Evolutionary conservation across 2,797 vertebrate species (phyloP), one percentile per base, ranked within the genome.

Genomic region (Helarctos malayanus): DNA sequence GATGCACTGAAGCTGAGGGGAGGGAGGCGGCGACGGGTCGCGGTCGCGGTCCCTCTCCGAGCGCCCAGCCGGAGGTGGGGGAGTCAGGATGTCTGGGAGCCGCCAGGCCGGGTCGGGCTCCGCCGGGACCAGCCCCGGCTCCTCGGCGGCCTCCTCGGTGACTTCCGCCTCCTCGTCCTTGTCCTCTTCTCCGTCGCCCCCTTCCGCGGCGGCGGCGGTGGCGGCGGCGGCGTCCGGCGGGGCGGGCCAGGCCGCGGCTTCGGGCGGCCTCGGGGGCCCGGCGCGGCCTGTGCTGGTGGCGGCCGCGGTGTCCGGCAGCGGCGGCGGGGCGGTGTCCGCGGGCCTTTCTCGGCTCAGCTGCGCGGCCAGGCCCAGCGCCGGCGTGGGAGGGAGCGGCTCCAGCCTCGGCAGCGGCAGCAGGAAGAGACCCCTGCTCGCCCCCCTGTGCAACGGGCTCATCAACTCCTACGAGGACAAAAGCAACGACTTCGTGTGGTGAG

Each of bases 401-500:
- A 92, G 97, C 23, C 98, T 98, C 1, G 96, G 99, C 15, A 97
- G 99, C 71, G 97, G 98, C 38, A 99, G 99, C 98, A 99, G 99
- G 95, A 99, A 99, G 99, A 99, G 99, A 96, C 99, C 99, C 93
- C 99, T 99, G 94, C 98, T 98, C 59, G 99, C 99, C 4, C 99
- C 99, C 0, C 99, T 99, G 9, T 99, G 99, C 98, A 99, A 99
- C 98, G 99, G 99, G 90, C 99, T 99, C 75, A 98, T 99, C 86
- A 99, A 99, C 97, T 99, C 99, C 1, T 99, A 99, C 96, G 99
- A 99, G 85, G 99, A 99, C 98, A 99, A 99, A 98, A 99, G 99
- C 99, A 99, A 99, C 99, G 99, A 99, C 91, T 99, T 99, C 95
- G 99, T 99, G 2, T 99, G 99, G 99, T 99, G 97, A 99, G 99